Conservation (phyloP, 2,888 invertebrate genomes). For the Idaea straminata region DNA sequence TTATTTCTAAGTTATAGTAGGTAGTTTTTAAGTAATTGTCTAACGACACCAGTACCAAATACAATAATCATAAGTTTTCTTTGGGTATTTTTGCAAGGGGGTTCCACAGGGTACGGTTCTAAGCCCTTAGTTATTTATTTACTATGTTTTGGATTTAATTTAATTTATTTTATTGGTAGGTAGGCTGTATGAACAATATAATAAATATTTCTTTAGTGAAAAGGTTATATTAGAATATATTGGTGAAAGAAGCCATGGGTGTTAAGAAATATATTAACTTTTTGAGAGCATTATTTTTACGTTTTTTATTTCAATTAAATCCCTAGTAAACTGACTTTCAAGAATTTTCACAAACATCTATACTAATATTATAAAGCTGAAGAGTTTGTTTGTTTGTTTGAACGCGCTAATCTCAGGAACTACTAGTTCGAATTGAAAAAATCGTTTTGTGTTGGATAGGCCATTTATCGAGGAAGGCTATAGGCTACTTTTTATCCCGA, state of each 20-base stretch:
- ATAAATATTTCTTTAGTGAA: conserved; percentile 3
- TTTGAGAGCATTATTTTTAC: conserved; percentile 19
- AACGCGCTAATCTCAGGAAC: too few species aligned
- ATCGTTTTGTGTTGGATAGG: too few species aligned
- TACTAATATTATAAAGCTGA: too few species aligned
- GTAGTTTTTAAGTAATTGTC: conserved; percentile 36
- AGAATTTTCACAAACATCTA: neutral
- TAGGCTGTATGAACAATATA: conserved; percentile 23
- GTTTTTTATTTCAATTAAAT: conserved; percentile 11
- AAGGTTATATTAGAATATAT: conserved; percentile 8
- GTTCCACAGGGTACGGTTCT: conserved; percentile 15
- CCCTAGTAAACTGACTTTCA: conserved; percentile 1
- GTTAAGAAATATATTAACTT: conserved; percentile 21
- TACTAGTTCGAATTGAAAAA: too few species aligned
- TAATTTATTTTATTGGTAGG: conserved; percentile 14
- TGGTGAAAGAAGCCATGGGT: conserved; percentile 24
- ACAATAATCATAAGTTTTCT: conserved; percentile 56
- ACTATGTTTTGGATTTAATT: conserved; percentile 11
- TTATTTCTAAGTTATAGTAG: conserved; percentile 21
- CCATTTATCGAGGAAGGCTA: too few species aligned
- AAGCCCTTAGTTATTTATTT: conserved; percentile 12
- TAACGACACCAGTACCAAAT: conserved; percentile 66
- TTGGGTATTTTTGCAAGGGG: conserved; percentile 4
- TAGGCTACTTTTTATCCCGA: too few species aligned
- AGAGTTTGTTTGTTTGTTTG: too few species aligned